Base-by-base conservation (phyloP, 2,797 vertebrate species). In the Argya squamiceps region DNA sequence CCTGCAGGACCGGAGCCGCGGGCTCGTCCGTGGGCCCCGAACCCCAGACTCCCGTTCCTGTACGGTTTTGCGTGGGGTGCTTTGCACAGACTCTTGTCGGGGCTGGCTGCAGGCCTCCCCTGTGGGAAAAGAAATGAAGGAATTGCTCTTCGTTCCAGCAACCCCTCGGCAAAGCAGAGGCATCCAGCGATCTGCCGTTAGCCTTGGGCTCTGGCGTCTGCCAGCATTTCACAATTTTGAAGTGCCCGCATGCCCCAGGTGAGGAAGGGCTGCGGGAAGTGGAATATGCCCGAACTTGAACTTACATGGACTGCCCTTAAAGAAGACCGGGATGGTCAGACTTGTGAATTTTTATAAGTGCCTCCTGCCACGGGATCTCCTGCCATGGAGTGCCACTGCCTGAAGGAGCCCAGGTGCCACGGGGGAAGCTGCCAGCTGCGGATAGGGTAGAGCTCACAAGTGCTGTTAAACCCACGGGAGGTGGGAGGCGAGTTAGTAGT, bases 1-100 rank as follows among this genome's bases (percentile, higher is more conserved):
- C 9, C 62, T 12, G 37, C 29, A 0, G 27, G 0, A 0, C 11
- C 9, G 1, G 67, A 12, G 27, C 47, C 62, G 0, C 11, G 21
- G 47, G 4, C 4, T 0, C 0, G 22, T 1, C 4, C 10, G n/a
- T 5, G 64, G 8, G 17, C 12, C 29, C 4, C 5, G 7, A 17
- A 1, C 37, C 53, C 63, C 55, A 1, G 3, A 3, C 10, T 24
- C 44, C 52, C 8, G 26, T 18, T 21, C 17, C 64, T 10, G 16
- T 1, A 1, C 34, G 39, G 47, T 58, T 63, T 12, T 11, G 34
- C 3, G 0, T 15, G 62, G 44, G 29, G 12, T 3, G 43, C 12
- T 2, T 60, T 26, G 34, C 50, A 8, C 11, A 1, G 29, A 10
- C 6, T 15, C 30, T 4, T 5, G 10, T 7, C 5, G 3, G 64